These are phyloP conservation scores for Stictocephala bisonia DNA, from an alignment of 2,888 invertebrate genomes.

Conservation along the genomic window DNA sequence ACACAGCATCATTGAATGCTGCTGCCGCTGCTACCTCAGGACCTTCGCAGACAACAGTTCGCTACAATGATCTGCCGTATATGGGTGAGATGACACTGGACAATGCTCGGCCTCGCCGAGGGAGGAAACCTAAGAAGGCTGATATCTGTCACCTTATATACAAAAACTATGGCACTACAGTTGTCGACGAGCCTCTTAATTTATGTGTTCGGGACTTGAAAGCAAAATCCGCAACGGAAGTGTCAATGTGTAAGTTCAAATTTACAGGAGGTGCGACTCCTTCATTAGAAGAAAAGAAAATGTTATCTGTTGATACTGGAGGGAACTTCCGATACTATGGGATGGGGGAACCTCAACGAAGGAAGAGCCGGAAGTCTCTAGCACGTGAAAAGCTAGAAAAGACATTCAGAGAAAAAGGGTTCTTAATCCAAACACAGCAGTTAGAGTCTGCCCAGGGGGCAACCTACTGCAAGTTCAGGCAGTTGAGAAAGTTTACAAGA, in stretches of 20 bases:
- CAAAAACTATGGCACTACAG: slow-evolving; percentile 89
- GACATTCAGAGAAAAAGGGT: slow-evolving; percentile 93
- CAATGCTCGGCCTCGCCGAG: slow-evolving; percentile 86
- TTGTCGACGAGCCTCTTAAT: slow-evolving; percentile 82
- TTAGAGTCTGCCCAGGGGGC: slow-evolving; percentile 93
- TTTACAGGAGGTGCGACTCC: slow-evolving; percentile 93
- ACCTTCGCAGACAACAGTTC: slow-evolving; percentile 50
- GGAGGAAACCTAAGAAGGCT: slow-evolving; percentile 90
- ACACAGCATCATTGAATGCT: slow-evolving; percentile 77
- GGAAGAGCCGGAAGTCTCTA: slow-evolving; percentile 84
- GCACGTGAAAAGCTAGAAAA: slow-evolving; percentile 90
- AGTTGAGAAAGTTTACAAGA: slow-evolving; percentile 89
- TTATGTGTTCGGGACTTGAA: slow-evolving; percentile 83
- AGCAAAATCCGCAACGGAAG: slow-evolving; percentile 63
- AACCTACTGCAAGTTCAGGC: slow-evolving; percentile 93
- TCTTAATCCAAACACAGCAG: slow-evolving; percentile 88
- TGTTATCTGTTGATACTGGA: slow-evolving; percentile 89
- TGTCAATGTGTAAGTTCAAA: slow-evolving; percentile 93
- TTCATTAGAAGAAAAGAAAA: slow-evolving; percentile 89
- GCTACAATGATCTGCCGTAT: slow-evolving; percentile 85
- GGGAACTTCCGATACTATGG: slow-evolving; percentile 89
- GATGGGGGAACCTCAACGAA: slow-evolving; percentile 72
- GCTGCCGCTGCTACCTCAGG: slow-evolving; percentile 61
- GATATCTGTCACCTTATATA: slow-evolving; percentile 93
- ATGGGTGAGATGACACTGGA: slow-evolving; percentile 94